Conservation (phyloP, 2,888 invertebrate genomes). For the Drosophila niveifrons region DNA sequence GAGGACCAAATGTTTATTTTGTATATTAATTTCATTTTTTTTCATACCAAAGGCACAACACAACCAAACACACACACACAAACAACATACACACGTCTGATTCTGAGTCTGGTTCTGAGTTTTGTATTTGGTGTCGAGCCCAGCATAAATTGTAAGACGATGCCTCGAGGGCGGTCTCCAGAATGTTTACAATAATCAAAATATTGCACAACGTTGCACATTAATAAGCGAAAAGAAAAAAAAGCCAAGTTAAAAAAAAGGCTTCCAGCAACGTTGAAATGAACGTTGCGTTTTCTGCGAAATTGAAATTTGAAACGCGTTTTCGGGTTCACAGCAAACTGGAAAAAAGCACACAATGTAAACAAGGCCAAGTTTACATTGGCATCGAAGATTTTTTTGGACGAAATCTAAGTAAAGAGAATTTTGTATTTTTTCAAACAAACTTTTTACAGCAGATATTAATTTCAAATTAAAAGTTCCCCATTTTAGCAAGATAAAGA, state of each 20-base stretch:
- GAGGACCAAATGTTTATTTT: conserved; percentile 49
- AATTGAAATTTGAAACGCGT: conserved; percentile 50
- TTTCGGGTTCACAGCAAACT: conserved; percentile 3
- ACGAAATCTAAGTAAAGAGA: neutral
- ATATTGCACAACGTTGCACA: conserved; percentile 76
- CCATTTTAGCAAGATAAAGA: neutral
- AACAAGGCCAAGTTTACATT: conserved; percentile 22
- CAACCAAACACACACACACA: conserved; percentile 22
- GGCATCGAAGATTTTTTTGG: neutral
- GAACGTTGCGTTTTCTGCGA: conserved; percentile 51
- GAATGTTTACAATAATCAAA: conserved; percentile 68
- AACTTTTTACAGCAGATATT: neutral
- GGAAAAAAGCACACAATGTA: conserved; percentile 11
- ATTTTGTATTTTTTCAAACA: neutral
- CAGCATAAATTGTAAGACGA: conserved; percentile 71
- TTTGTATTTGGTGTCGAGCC: conserved; percentile 28
- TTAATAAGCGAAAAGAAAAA: conserved; percentile 55
- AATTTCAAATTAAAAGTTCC: neutral
- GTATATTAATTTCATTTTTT: conserved; percentile 65
- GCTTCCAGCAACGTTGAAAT: conserved; percentile 21
- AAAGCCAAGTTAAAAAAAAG: conserved; percentile 21
- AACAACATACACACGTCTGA: conserved; percentile 12
- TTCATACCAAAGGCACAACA: conserved; percentile 21
- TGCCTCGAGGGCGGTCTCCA: conserved; percentile 53
- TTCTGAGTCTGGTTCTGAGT: neutral